Percentiles rank a stretch among this genome's conserved stretches.
phyloP scores from a whole-genome alignment of 2,888 invertebrate genomes.

The Platynereis dumerilii region DNA sequence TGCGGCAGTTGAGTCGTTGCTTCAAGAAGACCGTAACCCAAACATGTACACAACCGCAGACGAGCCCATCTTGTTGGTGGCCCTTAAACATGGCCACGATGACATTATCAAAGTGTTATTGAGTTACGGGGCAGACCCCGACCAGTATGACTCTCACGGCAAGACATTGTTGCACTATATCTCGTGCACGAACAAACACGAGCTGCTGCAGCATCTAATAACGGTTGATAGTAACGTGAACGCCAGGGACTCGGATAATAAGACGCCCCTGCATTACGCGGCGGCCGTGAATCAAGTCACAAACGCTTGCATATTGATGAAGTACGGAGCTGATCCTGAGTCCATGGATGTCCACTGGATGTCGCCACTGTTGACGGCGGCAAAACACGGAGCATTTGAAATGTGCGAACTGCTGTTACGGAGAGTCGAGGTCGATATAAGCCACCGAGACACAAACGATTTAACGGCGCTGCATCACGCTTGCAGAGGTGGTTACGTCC shows the following conservation, averaged over 20 bases:
- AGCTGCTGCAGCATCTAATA: slow-evolving; percentile 10
- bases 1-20: slow-evolving; percentile 2
- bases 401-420: slow-evolving; percentile 8
- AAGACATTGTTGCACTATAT: slow-evolving; percentile 16
- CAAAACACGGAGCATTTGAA: slow-evolving; percentile 10
- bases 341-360: slow-evolving; percentile 20
- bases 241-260: slow-evolving; percentile 27
- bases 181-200: slow-evolving; percentile 1
- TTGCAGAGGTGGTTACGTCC: slow-evolving; percentile 8
- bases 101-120: slow-evolving; percentile 41
- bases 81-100: slow-evolving; percentile 18
- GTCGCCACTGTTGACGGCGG: slow-evolving; percentile 19
- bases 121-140: slow-evolving; percentile 39
- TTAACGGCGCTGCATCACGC: slow-evolving; percentile 14
- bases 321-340: slow-evolving; percentile 8
- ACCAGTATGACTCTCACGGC: slow-evolving; percentile 27
- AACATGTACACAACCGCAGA: slow-evolving; percentile 12
- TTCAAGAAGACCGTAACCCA: slow-evolving; percentile 1
- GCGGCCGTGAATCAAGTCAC: slow-evolving; percentile 17
- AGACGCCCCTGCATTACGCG: slow-evolving; percentile 39
- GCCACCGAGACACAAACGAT: slow-evolving; percentile 2
- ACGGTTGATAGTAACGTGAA: slow-evolving; percentile 7
- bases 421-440: not conserved
- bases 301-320: slow-evolving; percentile 8
- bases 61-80: slow-evolving; percentile 15